phyloP scores from a whole-genome alignment of 1,140 invertebrate species.

The Chelonus insularis region DNA sequence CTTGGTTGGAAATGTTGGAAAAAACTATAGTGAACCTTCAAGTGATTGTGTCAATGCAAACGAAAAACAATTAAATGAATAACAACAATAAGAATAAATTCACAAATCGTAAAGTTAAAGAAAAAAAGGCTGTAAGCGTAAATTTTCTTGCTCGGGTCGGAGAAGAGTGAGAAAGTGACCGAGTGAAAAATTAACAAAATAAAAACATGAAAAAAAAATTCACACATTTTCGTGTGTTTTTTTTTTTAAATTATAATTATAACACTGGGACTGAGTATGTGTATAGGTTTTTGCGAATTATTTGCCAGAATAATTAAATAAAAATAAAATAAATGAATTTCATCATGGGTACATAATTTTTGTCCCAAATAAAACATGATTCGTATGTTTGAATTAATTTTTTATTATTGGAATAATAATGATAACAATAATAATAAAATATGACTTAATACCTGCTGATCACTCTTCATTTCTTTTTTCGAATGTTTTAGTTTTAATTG shows the following conservation, averaged over 20 bases:
- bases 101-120: background rate
- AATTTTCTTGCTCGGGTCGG: background rate
- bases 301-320: conserved; percentile 13
- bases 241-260: background rate
- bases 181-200: background rate
- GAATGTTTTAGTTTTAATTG: no score
- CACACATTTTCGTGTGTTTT: background rate
- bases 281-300: conserved; percentile 11
- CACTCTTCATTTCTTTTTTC: no score
- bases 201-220: background rate
- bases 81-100: background rate
- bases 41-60: conserved; percentile 54
- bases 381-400: conserved; percentile 5
- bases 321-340: background rate
- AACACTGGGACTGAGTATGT: conserved; percentile 16
- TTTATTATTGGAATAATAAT: no score
- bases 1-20: conserved; percentile 57
- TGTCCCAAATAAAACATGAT: conserved; percentile 5
- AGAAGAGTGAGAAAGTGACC: background rate
- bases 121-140: conserved; percentile 18
- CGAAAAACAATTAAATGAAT: conserved; percentile 43
- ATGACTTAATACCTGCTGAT: no score
- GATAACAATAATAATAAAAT: no score
- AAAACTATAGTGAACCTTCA: conserved; percentile 55
- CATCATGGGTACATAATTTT: background rate